These are phyloP conservation scores for Netelia inedita DNA, from an alignment of 2,888 invertebrate species.

Conservation along the genomic window DNA sequence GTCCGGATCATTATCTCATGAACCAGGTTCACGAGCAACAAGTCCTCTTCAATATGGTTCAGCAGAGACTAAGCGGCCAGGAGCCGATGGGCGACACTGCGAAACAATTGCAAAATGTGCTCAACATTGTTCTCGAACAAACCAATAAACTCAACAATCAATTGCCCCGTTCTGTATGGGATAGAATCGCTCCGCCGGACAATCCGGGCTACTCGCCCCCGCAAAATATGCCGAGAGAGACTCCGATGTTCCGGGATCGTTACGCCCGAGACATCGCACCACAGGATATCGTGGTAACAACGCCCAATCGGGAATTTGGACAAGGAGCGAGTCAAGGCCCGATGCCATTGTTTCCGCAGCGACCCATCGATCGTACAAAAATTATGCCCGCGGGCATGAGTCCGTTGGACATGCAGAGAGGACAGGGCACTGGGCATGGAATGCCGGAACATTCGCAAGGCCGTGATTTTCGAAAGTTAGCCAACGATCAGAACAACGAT, in stretches of 20 bases:
- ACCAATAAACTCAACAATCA: slow-evolving; percentile 82
- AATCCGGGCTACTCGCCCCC: slow-evolving; percentile 52
- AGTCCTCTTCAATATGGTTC: slow-evolving; percentile 79
- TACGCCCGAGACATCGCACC: slow-evolving; percentile 77
- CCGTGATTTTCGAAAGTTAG: slow-evolving; percentile 58
- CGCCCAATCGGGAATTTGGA: slow-evolving; percentile 75
- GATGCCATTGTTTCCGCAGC: slow-evolving; percentile 48
- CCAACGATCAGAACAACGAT: slow-evolving; percentile 51
- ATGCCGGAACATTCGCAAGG: slow-evolving; percentile 43
- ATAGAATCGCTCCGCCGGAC: slow-evolving; percentile 82
- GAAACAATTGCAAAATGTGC: slow-evolving; percentile 81
- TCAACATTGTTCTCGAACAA: slow-evolving; percentile 82
- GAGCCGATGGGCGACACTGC: slow-evolving; percentile 79
- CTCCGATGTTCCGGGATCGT: slow-evolving; percentile 73
- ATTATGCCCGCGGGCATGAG: slow-evolving; percentile 56
- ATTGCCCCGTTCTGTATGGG: slow-evolving; percentile 83
- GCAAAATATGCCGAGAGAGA: slow-evolving; percentile 23
- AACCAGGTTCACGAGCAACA: slow-evolving; percentile 81
- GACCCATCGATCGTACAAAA: slow-evolving; percentile 29
- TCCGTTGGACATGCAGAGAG: slow-evolving; percentile 60
- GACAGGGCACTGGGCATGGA: slow-evolving; percentile 69
- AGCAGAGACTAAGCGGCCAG: slow-evolving; percentile 78
- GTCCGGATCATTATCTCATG: slow-evolving; percentile 77
- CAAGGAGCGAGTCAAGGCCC: slow-evolving; percentile 51
- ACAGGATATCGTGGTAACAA: slow-evolving; percentile 79